Base-by-base conservation (phyloP, 2,113 vertebrate genomes). In the Eulemur rufifrons region DNA sequence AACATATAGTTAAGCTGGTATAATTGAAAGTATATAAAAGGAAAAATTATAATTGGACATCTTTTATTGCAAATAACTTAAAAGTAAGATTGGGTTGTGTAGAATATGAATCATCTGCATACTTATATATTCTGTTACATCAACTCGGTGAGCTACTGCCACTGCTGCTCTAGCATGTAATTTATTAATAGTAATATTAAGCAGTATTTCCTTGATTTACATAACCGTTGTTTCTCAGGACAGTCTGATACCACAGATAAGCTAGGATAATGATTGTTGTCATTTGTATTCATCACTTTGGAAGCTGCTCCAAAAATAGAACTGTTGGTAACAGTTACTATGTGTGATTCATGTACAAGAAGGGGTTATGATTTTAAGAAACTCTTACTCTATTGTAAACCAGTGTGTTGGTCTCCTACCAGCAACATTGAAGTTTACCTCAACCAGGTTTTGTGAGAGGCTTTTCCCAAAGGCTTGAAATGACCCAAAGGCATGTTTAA, bases 151-250 rank as follows among this genome's bases (percentile, higher is more conserved):
- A 95, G 86, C 69, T 81, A 23, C 18, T 59, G 61, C 64, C 90
- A 37, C 74, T 73, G 82, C 69, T 50, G 87, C 93, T 94, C 93
- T 94, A 93, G 94, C 90, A 84, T 96, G 94, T 96, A 95, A 95
- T 96, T 96, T 97, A 96, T 95, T 97, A 97, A 97, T 87, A 89
- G 93, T 86, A 66, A 95, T 96, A 95, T 91, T 96, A 94, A 95
- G 61, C 68, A 91, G 61, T 91, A 93, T 76, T 82, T 42, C 81
- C 78, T 91, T 91, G 45, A 95, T 93, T 95, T 94, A 86, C 93
- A 66, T 94, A 86, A 68, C 71, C 61, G 34, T 69, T 59, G 68
- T 64, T 96, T 91, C 78, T 88, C 17, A 77, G 66, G 86, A 89
- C 68, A 81, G 69, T 80, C 32, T 39, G 68, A 77, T 63, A 20